These are phyloP conservation scores for Callipepla californica DNA, from an alignment of 2,113 vertebrate genomes.

Conservation along the genomic window DNA sequence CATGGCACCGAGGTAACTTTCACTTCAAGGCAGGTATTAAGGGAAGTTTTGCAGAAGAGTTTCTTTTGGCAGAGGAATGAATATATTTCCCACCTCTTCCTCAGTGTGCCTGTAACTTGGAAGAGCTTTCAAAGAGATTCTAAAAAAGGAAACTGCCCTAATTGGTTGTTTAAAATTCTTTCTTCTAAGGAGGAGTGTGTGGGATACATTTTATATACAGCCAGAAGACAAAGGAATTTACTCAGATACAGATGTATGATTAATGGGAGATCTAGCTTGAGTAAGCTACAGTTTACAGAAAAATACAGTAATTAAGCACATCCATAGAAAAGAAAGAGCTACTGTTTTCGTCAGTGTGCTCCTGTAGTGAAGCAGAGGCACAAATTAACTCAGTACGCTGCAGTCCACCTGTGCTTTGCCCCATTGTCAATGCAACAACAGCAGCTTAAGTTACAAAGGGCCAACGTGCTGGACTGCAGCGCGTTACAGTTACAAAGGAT, in stretches of 20 bases:
- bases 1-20: rapidly evolving
- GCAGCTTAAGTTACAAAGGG: neutral
- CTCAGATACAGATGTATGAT: neutral
- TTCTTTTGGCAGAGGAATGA: neutral
- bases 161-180: neutral
- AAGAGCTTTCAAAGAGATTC: neutral
- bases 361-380: neutral
- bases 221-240: neutral
- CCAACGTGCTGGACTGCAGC: rapidly evolving
- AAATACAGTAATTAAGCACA: neutral
- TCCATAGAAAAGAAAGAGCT: rapidly evolving
- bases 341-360: neutral
- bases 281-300: neutral
- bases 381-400: neutral
- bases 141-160: neutral
- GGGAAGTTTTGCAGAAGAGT: neutral
- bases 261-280: neutral
- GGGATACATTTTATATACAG: neutral
- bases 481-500: rapidly evolving
- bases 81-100: neutral
- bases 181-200: neutral
- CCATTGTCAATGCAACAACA: rapidly evolving
- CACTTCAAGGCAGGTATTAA: neutral
- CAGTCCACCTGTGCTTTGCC: rapidly evolving
- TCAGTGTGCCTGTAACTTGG: neutral